These are phyloP conservation scores for Brachyistius frenatus DNA, from an alignment of 2,113 vertebrate species.

Conservation along the genomic window DNA sequence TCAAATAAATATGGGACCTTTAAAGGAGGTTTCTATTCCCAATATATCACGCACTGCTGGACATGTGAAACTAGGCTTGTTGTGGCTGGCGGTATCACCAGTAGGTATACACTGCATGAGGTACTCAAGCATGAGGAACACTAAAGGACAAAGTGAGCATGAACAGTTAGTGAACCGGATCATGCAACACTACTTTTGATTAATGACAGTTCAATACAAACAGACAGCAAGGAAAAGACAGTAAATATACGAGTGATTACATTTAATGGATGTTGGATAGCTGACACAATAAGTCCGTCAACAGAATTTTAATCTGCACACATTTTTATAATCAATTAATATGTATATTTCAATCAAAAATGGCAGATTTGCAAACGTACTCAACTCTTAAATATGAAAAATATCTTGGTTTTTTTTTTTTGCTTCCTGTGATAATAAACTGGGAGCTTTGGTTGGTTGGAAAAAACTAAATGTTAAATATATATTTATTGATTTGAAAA, in stretches of 20 bases:
- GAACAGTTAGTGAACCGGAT: not conserved
- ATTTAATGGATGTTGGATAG: not conserved
- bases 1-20: no score
- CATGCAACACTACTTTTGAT: not conserved
- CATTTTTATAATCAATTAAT: no score
- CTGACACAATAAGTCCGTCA: not conserved
- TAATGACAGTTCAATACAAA: not conserved
- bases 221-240: not conserved
- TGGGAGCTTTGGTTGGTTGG: not conserved
- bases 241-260: not conserved
- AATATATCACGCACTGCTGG: not conserved
- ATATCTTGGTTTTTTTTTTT: no score
- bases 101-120: not conserved
- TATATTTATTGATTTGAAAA: not conserved
- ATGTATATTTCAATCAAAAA: no score
- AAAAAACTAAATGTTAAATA: not conserved
- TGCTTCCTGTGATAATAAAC: not conserved
- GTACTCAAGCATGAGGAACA: not conserved
- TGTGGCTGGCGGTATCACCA: not conserved
- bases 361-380: no score
- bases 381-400: no score
- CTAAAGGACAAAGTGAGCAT: conserved; percentile 6
- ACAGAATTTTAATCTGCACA: not conserved
- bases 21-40: conserved; percentile 9
- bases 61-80: not conserved